Conservation (phyloP, 2,888 invertebrate genomes). For the Magallana nippona region DNA sequence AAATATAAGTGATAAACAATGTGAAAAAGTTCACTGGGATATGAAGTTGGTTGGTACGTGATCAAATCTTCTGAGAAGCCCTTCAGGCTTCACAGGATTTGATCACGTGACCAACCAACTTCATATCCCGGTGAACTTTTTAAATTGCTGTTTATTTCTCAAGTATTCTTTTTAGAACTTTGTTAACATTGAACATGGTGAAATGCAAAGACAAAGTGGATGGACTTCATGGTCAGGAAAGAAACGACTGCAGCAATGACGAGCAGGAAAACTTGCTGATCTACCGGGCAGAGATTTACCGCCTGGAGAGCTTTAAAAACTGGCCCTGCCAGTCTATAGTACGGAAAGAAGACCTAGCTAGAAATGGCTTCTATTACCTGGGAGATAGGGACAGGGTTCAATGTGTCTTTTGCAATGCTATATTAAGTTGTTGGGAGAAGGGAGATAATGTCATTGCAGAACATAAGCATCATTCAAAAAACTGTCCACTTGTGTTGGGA, state of each 20-base stretch:
- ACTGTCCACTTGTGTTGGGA: conserved; percentile 55
- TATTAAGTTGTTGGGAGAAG: conserved; percentile 58
- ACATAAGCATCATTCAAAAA: conserved; percentile 54
- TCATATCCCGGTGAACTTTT: no score
- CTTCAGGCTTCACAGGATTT: no score
- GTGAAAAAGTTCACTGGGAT: no score
- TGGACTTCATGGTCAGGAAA: not conserved
- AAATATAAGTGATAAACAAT: no score
- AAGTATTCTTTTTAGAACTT: no score
- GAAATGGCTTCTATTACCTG: conserved; percentile 58
- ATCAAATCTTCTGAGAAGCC: no score
- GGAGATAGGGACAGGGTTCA: conserved; percentile 55
- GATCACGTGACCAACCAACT: no score
- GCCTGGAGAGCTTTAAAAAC: conserved; percentile 53
- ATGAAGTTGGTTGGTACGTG: no score
- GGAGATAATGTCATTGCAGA: conserved; percentile 56
- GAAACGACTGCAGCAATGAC: conserved; percentile 49
- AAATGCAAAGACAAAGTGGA: conserved; percentile 23
- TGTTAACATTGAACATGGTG: not conserved
- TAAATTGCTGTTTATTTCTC: no score
- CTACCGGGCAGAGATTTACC: conserved; percentile 50
- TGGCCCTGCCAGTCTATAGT: conserved; percentile 55
- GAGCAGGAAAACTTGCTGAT: conserved; percentile 44
- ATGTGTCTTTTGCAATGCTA: conserved; percentile 59
- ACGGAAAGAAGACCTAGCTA: conserved; percentile 53